phyloP scores from a whole-genome alignment of 2,797 vertebrate species.

The Denticeps clupeoides region DNA sequence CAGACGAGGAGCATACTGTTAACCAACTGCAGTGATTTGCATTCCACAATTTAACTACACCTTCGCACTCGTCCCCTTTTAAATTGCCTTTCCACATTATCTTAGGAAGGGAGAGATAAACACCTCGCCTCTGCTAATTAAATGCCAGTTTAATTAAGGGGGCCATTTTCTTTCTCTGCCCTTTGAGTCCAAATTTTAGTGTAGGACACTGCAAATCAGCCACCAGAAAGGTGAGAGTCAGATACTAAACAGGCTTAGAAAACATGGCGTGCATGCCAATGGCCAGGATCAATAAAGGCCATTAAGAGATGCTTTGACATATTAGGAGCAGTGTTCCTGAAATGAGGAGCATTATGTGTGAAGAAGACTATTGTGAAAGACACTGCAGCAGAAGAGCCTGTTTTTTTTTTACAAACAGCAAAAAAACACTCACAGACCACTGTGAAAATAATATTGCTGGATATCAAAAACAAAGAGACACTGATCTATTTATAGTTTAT shows the following conservation, averaged over 20 bases:
- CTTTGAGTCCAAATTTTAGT: slow-evolving; percentile 29
- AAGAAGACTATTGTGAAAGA: too few species aligned
- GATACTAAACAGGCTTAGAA: slow-evolving; percentile 15
- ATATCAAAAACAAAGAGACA: too few species aligned
- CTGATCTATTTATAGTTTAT: too few species aligned
- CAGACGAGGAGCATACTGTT: background rate
- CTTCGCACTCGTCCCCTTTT: slow-evolving; percentile 32
- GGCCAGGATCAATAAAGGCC: background rate
- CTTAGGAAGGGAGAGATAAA: slow-evolving; percentile 42
- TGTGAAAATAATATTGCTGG: too few species aligned
- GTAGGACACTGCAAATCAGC: slow-evolving; percentile 30
- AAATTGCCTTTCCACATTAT: slow-evolving; percentile 45
- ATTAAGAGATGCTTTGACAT: background rate
- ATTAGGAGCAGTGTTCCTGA: too few species aligned
- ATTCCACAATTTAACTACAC: slow-evolving; percentile 26
- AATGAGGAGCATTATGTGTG: too few species aligned
- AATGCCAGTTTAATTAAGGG: slow-evolving; percentile 51
- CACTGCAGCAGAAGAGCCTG: too few species aligned
- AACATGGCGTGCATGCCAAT: slow-evolving; percentile 26
- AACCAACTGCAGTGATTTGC: slow-evolving; percentile 18
- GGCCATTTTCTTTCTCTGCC: slow-evolving; percentile 24
- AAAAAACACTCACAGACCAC: too few species aligned
- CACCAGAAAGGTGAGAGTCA: slow-evolving; percentile 28
- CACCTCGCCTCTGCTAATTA: slow-evolving; percentile 46
- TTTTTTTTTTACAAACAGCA: too few species aligned